These are phyloP conservation scores for Geothlypis trichas DNA, from an alignment of 2,113 vertebrate genomes.

Conservation along the genomic window DNA sequence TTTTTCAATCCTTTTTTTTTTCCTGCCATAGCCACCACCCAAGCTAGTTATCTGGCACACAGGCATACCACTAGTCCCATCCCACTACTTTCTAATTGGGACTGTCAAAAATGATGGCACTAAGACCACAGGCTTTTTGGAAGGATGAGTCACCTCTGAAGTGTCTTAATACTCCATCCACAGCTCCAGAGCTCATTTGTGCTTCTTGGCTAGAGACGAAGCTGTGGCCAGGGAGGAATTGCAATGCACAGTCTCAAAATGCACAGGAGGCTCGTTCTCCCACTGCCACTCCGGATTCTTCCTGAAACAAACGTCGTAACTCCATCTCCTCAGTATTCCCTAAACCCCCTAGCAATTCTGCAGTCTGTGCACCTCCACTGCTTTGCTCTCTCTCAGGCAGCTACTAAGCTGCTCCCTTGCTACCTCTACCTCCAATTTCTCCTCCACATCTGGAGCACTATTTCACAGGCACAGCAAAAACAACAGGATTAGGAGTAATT, in stretches of 20 bases:
- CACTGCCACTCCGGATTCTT: not conserved
- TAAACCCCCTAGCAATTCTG: not conserved
- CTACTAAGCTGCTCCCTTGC: not conserved
- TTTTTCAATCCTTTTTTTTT: not conserved
- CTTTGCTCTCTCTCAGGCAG: not conserved
- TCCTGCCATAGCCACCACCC: not conserved
- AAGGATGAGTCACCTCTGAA: not conserved
- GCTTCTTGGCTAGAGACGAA: not conserved
- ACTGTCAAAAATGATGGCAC: not conserved
- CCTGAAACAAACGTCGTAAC: not conserved
- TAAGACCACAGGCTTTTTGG: not conserved
- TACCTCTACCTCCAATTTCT: not conserved
- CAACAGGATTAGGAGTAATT: not conserved
- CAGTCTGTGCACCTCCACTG: not conserved
- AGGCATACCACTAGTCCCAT: not conserved
- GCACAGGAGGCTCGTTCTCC: fast-evolving
- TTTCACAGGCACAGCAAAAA: not conserved
- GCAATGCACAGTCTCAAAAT: fast-evolving
- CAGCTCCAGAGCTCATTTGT: not conserved
- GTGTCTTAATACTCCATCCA: not conserved
- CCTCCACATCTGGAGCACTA: not conserved
- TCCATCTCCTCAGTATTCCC: not conserved
- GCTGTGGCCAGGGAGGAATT: not conserved
- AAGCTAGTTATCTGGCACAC: not conserved
- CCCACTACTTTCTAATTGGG: not conserved